phyloP scores from a whole-genome alignment of 2,113 vertebrate genomes.

The Rostratula benghalensis region DNA sequence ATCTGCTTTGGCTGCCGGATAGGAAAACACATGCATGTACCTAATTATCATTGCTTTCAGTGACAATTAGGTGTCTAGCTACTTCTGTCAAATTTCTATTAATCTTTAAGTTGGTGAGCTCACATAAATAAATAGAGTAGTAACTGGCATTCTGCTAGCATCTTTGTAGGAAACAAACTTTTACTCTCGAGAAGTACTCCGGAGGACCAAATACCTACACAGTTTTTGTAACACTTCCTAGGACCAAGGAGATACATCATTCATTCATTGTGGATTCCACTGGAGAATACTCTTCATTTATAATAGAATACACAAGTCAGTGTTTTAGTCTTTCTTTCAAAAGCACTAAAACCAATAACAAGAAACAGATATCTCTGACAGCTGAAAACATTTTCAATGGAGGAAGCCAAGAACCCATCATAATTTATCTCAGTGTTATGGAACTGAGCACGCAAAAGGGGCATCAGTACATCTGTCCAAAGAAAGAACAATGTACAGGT shows the following conservation, averaged over 20 bases:
- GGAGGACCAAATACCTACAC: constrained; percentile 1
- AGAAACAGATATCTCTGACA: constrained; percentile 81
- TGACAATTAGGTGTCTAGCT: background rate
- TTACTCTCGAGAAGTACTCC: background rate
- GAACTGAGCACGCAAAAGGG: constrained; percentile 69
- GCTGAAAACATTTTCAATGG: constrained; percentile 76
- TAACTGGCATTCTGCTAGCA: background rate
- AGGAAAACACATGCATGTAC: background rate
- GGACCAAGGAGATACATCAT: background rate
- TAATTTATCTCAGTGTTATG: constrained; percentile 78
- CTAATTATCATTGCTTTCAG: background rate
- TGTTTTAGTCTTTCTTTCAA: constrained; percentile 61
- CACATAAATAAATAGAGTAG: background rate
- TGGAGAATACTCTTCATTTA: constrained; percentile 51
- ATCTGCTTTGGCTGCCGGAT: background rate
- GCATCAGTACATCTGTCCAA: constrained; percentile 65
- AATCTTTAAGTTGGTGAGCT: background rate
- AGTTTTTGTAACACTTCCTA: background rate
- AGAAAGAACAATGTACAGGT: constrained; percentile 67
- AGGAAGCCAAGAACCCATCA: constrained; percentile 75
- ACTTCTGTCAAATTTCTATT: background rate
- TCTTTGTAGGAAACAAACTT: background rate
- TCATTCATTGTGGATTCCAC: constrained; percentile 22
- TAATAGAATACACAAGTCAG: constrained; percentile 51
- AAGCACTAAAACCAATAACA: constrained; percentile 76